Base-by-base conservation (phyloP, 2,797 vertebrate species). In the Enteromius viviparus region DNA sequence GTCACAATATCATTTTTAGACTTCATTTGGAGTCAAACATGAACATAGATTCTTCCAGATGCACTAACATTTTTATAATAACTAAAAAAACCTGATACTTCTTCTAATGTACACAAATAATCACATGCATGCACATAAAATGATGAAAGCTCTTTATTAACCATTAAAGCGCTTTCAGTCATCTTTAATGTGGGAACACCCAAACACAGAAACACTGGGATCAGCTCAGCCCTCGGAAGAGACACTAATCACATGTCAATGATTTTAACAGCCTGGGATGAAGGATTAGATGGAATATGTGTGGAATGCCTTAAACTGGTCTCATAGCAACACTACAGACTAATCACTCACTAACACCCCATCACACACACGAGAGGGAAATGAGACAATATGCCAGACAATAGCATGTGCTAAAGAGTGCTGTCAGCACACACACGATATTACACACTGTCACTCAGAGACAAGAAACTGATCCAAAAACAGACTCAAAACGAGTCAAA, bases 301-400 rank as follows among this genome's bases (percentile, higher is more conserved):
- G 78, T 90, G 87, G 92, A 95, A 94, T 94, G 92, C 91, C 87
- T 89, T 92, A 94, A 94, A 90, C 91, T 90, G 76, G 90, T 83
- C 53, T 89, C 90, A 60, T 68, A 84, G 82, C 66, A 84, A 80
- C 89, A 87, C 84, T 89, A 77, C 72, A 78, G 82, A 87, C 89
- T 92, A 94, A 94, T 93, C 92, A 91, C 80, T 83, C 75, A 79
- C 84, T 90, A 92, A 93, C 45, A 76, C 32, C 51, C 49, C 23
- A 40, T 45, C 71, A 72, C 80, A 58, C 47, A 79, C 76, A 66
- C 6, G 1, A 77, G 68, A 69, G 23, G 26, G 51, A 81, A 81
- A 21, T 42, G 34, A 78, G 68, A 49, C 58, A 19, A 53, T 76
- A 6, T 45, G 23, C 23, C 60, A 65, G 29, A 68, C 69, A 75